Conservation (phyloP, 92 coral and sea anemone species). For the Hydrozoanthus gracilis region DNA sequence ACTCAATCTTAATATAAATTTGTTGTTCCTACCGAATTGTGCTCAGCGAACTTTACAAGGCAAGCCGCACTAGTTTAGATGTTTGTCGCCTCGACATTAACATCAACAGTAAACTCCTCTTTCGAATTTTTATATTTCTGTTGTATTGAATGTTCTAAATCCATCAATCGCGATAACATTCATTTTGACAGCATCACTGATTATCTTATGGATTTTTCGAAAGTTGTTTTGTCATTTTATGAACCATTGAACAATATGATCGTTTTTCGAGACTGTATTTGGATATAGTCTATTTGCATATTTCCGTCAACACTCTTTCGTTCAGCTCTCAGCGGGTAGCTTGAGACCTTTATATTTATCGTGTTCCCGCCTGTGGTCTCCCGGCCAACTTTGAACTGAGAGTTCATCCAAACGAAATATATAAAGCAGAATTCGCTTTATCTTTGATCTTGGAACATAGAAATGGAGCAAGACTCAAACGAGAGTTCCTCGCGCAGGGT, state of each 20-base stretch:
- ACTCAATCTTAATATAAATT: too few species aligned
- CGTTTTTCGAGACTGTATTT: constrained; percentile 38
- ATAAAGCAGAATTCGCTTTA: neutral
- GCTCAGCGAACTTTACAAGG: too few species aligned
- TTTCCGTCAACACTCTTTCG: constrained; percentile 22
- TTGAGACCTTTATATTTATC: neutral
- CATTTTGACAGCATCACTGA: too few species aligned
- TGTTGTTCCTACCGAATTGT: too few species aligned
- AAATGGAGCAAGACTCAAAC: constrained; percentile 15
- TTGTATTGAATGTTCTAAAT: neutral
- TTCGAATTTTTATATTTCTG: neutral
- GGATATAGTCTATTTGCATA: constrained; percentile 31
- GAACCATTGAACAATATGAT: constrained; percentile 10
- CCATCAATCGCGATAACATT: too few species aligned
- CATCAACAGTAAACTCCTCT: too few species aligned
- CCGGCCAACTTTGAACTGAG: neutral
- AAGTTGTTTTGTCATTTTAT: neutral
- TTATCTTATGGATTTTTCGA: too few species aligned
- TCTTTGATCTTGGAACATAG: neutral
- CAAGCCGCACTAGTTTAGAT: too few species aligned
- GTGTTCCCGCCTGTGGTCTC: neutral
- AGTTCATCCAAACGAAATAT: neutral
- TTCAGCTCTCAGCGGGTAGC: constrained; percentile 15
- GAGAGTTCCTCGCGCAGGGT: constrained; percentile 29
- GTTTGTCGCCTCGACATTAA: too few species aligned